Conservation (phyloP, 2,113 vertebrate genomes). For the Alligator mississippiensis region DNA sequence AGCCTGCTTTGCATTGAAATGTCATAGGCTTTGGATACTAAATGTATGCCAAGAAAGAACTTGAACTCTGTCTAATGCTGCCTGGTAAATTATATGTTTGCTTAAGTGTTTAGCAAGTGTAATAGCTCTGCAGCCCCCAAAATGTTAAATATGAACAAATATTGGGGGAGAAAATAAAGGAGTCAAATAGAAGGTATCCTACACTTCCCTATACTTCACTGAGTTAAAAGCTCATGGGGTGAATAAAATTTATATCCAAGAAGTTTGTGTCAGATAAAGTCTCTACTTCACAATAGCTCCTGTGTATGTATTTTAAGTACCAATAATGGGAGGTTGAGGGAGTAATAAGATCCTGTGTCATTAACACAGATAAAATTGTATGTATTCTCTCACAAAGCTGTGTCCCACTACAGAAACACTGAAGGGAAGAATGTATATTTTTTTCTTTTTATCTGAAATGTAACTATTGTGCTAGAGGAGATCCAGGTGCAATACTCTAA, state of each 20-base stretch:
- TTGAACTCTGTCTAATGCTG: constrained; percentile 71
- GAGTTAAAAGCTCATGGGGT: background rate
- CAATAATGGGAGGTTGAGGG: constrained; percentile 9
- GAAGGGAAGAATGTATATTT: background rate
- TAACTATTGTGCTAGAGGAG: background rate
- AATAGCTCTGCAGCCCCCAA: constrained; percentile 52
- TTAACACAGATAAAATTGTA: constrained; percentile 8
- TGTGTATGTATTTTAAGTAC: constrained; percentile 1
- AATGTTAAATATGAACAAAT: constrained; percentile 47
- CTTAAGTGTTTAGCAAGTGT: constrained; percentile 54
- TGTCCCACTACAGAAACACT: constrained; percentile 28
- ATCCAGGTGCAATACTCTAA: constrained; percentile 34
- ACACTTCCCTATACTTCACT: background rate
- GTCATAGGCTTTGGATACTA: constrained; percentile 42
- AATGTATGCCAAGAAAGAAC: constrained; percentile 59
- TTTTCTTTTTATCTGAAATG: background rate
- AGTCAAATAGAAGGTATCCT: background rate
- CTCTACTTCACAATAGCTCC: background rate
- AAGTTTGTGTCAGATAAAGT: background rate
- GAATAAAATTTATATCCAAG: background rate
- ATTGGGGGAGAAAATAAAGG: constrained; percentile 30
- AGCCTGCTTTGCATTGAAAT: constrained; percentile 70
- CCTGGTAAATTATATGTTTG: constrained; percentile 76
- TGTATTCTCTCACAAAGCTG: background rate
- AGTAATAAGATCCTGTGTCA: background rate